phyloP scores from a whole-genome alignment of 2,888 invertebrate species.

The Clepsis dumicolana region DNA sequence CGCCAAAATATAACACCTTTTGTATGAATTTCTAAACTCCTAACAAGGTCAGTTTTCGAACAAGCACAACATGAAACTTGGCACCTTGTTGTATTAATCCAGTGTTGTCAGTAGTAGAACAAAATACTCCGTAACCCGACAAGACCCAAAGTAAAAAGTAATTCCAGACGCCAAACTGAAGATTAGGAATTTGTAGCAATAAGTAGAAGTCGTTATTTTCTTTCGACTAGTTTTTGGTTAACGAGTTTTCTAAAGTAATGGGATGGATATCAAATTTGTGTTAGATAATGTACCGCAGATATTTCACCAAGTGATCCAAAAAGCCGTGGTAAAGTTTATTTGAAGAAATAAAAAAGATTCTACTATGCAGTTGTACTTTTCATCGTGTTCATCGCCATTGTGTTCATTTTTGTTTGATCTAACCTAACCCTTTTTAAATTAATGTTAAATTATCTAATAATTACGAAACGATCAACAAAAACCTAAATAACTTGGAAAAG shows the following conservation, averaged over 20 bases:
- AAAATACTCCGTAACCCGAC: constrained; percentile 1
- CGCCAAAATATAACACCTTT: not conserved
- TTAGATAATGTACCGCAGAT: no score
- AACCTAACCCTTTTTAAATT: no score
- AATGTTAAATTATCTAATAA: no score
- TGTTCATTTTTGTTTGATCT: no score
- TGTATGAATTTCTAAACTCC: not conserved
- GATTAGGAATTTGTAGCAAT: not conserved
- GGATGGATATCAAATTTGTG: no score
- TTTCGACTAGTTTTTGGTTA: constrained; percentile 2
- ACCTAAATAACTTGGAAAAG: no score
- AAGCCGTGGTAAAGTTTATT: no score
- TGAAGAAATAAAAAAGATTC: no score
- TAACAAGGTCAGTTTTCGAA: not conserved
- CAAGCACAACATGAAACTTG: not conserved
- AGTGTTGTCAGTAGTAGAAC: constrained; percentile 3
- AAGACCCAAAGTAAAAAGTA: constrained; percentile 10
- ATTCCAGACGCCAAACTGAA: not conserved
- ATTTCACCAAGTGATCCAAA: no score
- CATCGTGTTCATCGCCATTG: no score
- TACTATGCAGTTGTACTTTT: no score
- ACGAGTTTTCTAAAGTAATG: constrained; percentile 3
- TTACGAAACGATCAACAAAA: no score
- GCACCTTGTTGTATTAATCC: not conserved
- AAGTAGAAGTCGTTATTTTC: constrained; percentile 9